These are phyloP conservation scores for Cepaea hortensis DNA, from an alignment of 2,888 invertebrate genomes.

Conservation along the genomic window DNA sequence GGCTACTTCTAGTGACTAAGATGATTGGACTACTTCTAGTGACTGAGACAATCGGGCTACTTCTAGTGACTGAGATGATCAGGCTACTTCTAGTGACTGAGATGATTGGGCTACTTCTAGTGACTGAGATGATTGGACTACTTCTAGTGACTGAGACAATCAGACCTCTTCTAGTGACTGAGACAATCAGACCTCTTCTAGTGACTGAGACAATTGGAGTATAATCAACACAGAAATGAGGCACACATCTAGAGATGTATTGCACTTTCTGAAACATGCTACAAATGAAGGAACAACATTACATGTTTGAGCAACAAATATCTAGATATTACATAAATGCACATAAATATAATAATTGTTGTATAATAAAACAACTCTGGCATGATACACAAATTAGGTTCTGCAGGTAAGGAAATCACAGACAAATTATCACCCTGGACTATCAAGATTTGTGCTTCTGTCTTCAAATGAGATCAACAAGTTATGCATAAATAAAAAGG, in stretches of 20 bases:
- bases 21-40: too few species aligned
- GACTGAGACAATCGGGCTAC: too few species aligned
- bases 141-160: too few species aligned
- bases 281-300: background rate
- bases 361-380: too few species aligned
- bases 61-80: too few species aligned
- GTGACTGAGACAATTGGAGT: too few species aligned
- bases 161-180: too few species aligned
- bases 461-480: constrained; percentile 19
- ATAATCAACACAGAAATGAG: background rate
- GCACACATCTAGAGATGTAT: background rate
- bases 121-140: too few species aligned
- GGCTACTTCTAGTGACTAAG: too few species aligned
- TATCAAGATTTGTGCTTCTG: constrained; percentile 18
- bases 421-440: background rate
- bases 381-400: background rate
- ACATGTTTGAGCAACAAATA: background rate
- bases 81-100: too few species aligned
- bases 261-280: background rate
- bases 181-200: too few species aligned
- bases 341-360: background rate
- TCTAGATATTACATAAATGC: background rate
- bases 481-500: background rate
- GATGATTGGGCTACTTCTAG: too few species aligned
- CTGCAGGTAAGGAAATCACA: background rate